phyloP scores from a whole-genome alignment of 1,140 invertebrate genomes.

The Drosophila grimshawi region DNA sequence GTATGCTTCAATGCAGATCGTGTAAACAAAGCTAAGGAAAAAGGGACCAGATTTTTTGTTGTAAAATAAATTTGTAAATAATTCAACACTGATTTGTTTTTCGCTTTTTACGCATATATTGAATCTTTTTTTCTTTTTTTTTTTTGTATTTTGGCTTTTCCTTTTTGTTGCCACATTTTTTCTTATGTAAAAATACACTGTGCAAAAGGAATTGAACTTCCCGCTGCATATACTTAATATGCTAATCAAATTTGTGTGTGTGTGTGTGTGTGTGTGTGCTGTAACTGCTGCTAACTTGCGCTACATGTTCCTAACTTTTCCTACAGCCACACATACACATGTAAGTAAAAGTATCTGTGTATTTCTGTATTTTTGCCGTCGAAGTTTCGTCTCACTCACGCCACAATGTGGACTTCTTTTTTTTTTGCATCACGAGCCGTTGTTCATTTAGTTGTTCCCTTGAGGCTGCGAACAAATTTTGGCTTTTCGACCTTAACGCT shows the following conservation, averaged over 20 bases:
- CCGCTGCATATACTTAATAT: constrained; percentile 66
- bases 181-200: not conserved
- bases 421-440: constrained; percentile 21
- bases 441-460: constrained; percentile 5
- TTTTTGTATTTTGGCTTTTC: constrained; percentile 6
- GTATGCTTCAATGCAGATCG: constrained; percentile 27
- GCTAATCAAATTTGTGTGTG: constrained; percentile 56
- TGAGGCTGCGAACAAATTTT: constrained; percentile 18
- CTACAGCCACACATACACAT: not conserved
- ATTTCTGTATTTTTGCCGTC: constrained; percentile 2
- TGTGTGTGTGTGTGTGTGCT: not conserved
- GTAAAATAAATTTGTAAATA: constrained; percentile 43
- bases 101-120: constrained; percentile 6
- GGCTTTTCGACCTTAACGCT: constrained; percentile 25
- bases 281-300: constrained; percentile 3
- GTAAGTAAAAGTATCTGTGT: too few relatives aligned
- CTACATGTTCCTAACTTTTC: constrained; percentile 37
- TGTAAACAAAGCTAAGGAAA: not conserved
- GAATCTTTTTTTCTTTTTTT: constrained; percentile 37
- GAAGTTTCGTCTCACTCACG: not conserved
- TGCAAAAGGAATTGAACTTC: constrained; percentile 33
- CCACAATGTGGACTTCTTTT: constrained; percentile 17
- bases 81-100: constrained; percentile 60
- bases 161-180: constrained; percentile 31
- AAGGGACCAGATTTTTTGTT: constrained; percentile 12